Evolutionary conservation across 2,888 invertebrate genomes (phyloP).

Genomic region (Epirrhoe tristata): DNA sequence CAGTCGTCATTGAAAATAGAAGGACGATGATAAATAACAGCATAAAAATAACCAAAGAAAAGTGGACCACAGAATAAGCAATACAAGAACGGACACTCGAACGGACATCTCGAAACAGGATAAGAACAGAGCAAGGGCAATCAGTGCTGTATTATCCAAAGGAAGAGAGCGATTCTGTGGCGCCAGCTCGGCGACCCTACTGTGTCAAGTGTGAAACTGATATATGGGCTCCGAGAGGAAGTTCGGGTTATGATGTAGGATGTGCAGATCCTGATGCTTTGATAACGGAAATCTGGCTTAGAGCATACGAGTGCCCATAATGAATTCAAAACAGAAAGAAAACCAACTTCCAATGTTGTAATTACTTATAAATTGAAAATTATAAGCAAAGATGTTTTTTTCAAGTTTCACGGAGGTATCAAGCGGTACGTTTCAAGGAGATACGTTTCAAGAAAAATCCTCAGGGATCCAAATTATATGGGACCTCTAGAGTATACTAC

Average conservation of each 20-base stretch:
- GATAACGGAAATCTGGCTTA: not conserved
- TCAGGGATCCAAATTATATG: too few species aligned
- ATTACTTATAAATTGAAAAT: too few species aligned
- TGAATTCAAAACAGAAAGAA: too few species aligned
- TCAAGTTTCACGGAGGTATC: not conserved
- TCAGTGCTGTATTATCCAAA: constrained; percentile 61
- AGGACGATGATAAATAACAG: not conserved
- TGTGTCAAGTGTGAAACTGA: constrained; percentile 35
- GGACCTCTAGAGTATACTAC: too few species aligned
- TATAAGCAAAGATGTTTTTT: not conserved
- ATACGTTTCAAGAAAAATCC: too few species aligned
- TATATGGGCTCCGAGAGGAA: constrained; percentile 24
- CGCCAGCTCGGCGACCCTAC: constrained; percentile 56
- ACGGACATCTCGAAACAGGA: constrained; percentile 61
- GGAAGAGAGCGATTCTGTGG: constrained; percentile 66
- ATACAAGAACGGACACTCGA: constrained; percentile 16
- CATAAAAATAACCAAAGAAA: not conserved
- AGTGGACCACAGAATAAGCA: constrained; percentile 2
- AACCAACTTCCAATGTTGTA: too few species aligned
- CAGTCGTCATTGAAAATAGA: not conserved
- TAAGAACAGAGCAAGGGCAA: constrained; percentile 73
- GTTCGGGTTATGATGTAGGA: constrained; percentile 12
- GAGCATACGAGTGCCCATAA: not conserved
- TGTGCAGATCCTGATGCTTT: constrained; percentile 6
- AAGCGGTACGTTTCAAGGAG: too few species aligned